Evolutionary conservation across 2,113 vertebrate species (phyloP).

Genomic region (Etheostoma spectabile): DNA sequence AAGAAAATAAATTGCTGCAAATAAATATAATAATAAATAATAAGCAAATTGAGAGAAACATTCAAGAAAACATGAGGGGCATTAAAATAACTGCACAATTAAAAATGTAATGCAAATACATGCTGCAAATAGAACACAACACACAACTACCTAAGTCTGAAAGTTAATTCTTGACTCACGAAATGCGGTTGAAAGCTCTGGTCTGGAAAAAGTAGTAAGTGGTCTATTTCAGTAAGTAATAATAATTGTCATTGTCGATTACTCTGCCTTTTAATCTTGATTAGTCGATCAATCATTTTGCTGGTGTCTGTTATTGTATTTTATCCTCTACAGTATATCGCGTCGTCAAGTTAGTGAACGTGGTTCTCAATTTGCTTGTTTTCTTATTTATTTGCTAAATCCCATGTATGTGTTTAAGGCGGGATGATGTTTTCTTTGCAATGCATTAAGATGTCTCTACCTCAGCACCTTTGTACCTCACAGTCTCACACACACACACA

Average conservation of each 20-base stretch:
- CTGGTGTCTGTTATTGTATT: neutral
- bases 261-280: neutral
- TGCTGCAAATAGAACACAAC: neutral
- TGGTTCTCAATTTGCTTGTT: neutral
- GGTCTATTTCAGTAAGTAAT: no score
- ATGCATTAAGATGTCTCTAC: neutral
- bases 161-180: neutral
- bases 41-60: neutral
- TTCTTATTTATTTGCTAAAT: neutral
- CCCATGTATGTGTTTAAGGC: neutral
- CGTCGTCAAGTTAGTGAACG: neutral
- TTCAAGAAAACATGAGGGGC: neutral
- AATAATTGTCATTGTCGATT: neutral
- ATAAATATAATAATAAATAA: neutral
- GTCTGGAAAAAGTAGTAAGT: neutral
- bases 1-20: neutral
- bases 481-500: conserved; percentile 15
- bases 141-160: no score
- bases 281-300: neutral
- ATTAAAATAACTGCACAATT: no score
- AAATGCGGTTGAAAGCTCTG: neutral
- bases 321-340: neutral
- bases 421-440: conserved; percentile 5
- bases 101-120: neutral
- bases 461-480: neutral